phyloP scores from a whole-genome alignment of 2,113 vertebrate genomes.

The Varanus komodoensis region DNA sequence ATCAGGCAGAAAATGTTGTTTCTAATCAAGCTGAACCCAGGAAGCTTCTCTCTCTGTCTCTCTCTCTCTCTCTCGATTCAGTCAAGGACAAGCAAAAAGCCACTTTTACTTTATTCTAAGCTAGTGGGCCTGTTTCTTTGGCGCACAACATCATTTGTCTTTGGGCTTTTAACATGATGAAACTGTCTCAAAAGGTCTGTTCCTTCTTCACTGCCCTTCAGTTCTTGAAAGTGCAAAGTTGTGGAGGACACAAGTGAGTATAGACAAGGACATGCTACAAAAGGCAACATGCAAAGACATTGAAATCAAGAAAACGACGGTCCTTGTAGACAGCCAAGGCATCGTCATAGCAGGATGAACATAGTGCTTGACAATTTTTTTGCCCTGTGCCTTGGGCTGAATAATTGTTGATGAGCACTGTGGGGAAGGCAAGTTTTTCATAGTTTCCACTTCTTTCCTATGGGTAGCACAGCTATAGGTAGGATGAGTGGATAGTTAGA shows the following conservation, averaged over 20 bases:
- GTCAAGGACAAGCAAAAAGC: not conserved
- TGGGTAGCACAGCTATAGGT: conserved; percentile 38
- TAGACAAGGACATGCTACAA: conserved; percentile 54
- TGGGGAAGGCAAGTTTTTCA: conserved; percentile 61
- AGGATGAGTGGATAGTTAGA: no score
- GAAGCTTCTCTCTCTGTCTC: no score
- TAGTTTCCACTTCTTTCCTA: conserved; percentile 52
- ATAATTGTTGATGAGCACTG: conserved; percentile 66
- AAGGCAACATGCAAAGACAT: conserved; percentile 65
- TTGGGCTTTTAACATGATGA: conserved; percentile 5
- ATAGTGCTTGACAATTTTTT: conserved; percentile 70
- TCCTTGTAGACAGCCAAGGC: conserved; percentile 66
- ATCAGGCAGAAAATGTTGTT: not conserved
- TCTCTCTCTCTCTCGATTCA: not conserved
- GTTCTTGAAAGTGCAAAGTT: conserved; percentile 28
- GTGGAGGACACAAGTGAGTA: conserved; percentile 25
- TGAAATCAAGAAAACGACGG: conserved; percentile 69
- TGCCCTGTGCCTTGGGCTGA: conserved; percentile 66
- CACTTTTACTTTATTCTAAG: not conserved
- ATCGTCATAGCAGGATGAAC: conserved; percentile 51
- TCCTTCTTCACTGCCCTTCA: conserved; percentile 46
- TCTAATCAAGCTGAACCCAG: not conserved
- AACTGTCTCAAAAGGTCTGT: conserved; percentile 45
- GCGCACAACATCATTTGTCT: conserved; percentile 29
- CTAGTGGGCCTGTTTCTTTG: not conserved